phyloP scores from a whole-genome alignment of 2,888 invertebrate species.

The Eudiplozoon nipponicum region DNA sequence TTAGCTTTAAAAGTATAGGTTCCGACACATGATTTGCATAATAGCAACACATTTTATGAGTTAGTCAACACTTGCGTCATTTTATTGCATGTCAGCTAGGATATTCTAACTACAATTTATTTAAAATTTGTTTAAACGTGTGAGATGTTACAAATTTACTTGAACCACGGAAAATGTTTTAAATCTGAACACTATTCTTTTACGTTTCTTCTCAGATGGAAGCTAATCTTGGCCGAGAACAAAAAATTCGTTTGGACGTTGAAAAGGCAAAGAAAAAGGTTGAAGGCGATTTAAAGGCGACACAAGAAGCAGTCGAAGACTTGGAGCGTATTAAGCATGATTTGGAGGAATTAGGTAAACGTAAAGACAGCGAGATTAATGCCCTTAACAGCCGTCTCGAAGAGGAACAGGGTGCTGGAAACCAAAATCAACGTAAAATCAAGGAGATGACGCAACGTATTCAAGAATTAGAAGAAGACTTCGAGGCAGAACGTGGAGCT shows the following conservation, averaged over 20 bases:
- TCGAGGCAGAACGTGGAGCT: conserved; percentile 87
- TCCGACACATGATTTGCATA: too few relatives aligned
- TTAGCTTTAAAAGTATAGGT: too few relatives aligned
- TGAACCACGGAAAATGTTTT: conserved; percentile 4
- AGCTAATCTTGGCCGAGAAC: conserved; percentile 47
- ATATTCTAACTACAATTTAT: too few relatives aligned
- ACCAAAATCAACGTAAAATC: conserved; percentile 87
- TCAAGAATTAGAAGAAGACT: conserved; percentile 75
- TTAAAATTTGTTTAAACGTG: too few relatives aligned
- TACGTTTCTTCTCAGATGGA: conserved; percentile 13
- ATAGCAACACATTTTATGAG: too few relatives aligned
- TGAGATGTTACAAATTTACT: too few relatives aligned
- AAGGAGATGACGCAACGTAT: conserved; percentile 46
- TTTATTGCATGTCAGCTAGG: too few relatives aligned
- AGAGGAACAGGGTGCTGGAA: conserved; percentile 82
- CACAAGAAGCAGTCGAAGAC: conserved; percentile 27
- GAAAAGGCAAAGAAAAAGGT: conserved; percentile 92
- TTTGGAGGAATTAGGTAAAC: conserved; percentile 22
- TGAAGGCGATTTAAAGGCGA: conserved; percentile 71
- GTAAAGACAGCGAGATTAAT: conserved; percentile 91
- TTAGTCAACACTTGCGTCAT: too few relatives aligned
- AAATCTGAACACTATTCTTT: not conserved
- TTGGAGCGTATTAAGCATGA: conserved; percentile 25
- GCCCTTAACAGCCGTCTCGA: conserved; percentile 68
- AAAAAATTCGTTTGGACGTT: conserved; percentile 79